Conservation (phyloP, 2,797 vertebrate species). For the Pristis pectinata region DNA sequence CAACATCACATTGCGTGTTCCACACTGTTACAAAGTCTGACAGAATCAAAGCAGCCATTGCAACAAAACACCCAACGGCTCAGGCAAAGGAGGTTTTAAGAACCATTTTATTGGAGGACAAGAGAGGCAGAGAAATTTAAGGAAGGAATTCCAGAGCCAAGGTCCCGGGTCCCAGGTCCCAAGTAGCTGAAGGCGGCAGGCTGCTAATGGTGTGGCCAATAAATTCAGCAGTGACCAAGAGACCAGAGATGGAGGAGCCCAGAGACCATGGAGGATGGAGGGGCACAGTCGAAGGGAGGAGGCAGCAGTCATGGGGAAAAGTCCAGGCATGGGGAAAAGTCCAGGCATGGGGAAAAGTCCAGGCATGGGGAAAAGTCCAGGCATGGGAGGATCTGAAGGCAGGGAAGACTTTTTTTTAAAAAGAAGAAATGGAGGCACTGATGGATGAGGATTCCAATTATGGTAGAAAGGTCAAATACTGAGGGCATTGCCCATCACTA, state of each 20-base stretch:
- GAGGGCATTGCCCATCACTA: no score
- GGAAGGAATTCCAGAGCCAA: not conserved
- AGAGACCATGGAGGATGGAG: not conserved
- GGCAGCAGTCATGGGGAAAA: not conserved
- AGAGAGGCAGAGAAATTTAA: not conserved
- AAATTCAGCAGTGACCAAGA: not conserved
- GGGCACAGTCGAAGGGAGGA: no score
- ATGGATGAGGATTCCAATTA: no score
- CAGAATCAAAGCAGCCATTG: not conserved
- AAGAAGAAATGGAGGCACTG: no score
- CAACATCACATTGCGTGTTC: no score
- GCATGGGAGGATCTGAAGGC: no score
- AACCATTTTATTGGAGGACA: not conserved
- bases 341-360: not conserved
- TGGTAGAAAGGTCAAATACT: no score
- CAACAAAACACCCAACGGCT: not conserved
- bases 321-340: not conserved
- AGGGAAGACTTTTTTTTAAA: no score
- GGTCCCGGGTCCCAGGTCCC: no score
- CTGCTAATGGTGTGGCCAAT: not conserved
- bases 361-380: not conserved
- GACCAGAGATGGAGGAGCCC: not conserved
- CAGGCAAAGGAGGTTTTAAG: not conserved
- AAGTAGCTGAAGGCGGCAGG: not conserved
- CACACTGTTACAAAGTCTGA: no score